A percentile compares a stretch with the other conserved stretches of the same genome.
These are phyloP conservation scores for Isichthys henryi DNA, from an alignment of 2,113 vertebrate genomes.

Conservation along the genomic window DNA sequence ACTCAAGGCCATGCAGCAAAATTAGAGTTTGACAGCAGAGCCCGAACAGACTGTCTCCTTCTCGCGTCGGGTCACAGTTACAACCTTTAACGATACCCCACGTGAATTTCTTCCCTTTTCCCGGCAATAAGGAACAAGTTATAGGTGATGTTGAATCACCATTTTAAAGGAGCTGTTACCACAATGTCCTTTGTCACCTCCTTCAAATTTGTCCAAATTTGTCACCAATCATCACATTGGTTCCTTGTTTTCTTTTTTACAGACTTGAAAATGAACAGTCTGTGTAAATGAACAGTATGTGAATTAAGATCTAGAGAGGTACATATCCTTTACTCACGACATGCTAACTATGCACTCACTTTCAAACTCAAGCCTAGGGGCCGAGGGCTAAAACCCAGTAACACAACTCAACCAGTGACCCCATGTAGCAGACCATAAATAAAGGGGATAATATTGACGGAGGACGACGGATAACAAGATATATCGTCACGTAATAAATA, in stretches of 20 bases:
- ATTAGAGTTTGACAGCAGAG: not conserved
- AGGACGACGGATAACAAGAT: not conserved
- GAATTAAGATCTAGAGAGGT: not conserved
- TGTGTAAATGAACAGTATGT: not conserved
- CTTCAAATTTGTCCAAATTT: no score
- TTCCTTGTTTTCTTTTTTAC: not conserved
- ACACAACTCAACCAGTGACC: not conserved
- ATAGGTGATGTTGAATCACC: not conserved
- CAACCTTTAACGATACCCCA: not conserved
- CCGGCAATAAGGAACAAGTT: not conserved
- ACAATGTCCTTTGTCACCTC: not conserved
- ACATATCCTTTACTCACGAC: not conserved
- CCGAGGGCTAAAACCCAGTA: not conserved
- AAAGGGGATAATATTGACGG: not conserved
- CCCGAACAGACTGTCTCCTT: not conserved
- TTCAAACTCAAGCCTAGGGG: not conserved
- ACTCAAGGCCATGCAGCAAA: not conserved
- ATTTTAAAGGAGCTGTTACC: not conserved
- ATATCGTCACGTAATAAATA: not conserved
- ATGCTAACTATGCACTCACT: not conserved
- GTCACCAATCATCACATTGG: not conserved
- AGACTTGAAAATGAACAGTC: not conserved
- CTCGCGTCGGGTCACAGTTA: not conserved
- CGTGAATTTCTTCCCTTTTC: not conserved
- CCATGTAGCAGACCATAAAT: not conserved